Evolutionary conservation across 2,888 invertebrate genomes (phyloP).

Genomic region (Perizoma flavofasciatum): DNA sequence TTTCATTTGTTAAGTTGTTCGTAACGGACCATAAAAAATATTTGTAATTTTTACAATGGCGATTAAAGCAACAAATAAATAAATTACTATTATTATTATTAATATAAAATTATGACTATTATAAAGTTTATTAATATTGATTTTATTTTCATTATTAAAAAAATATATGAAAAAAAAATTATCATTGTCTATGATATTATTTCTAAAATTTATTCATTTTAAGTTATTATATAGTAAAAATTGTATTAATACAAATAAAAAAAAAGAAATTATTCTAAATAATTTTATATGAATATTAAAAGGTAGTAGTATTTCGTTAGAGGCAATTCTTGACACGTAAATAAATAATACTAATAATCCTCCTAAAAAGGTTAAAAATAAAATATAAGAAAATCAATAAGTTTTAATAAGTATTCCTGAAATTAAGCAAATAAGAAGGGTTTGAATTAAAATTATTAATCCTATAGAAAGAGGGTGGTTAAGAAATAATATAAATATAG

Average conservation of each 20-base stretch:
- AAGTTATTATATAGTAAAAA: conserved; percentile 51
- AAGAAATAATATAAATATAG: conserved; percentile 58
- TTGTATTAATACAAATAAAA: conserved; percentile 45
- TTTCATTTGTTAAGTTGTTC: conserved; percentile 74
- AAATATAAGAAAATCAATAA: conserved; percentile 85
- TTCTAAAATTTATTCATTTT: conserved; percentile 58
- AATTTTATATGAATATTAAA: conserved; percentile 52
- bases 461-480: conserved; percentile 82
- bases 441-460: conserved; percentile 80
- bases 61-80: conserved; percentile 84
- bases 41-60: conserved; percentile 84
- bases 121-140: conserved; percentile 80
- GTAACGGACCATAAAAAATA: conserved; percentile 80
- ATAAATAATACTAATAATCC: conserved; percentile 86
- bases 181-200: conserved; percentile 55
- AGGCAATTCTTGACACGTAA: conserved; percentile 85
- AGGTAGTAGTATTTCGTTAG: conserved; percentile 82
- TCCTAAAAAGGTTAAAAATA: conserved; percentile 85
- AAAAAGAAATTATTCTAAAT: conserved; percentile 43
- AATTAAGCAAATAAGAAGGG: conserved; percentile 72
- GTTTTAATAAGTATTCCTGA: conserved; percentile 74
- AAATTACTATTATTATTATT: conserved; percentile 82
- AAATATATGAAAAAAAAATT: conserved; percentile 44
- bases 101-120: conserved; percentile 78
- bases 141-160: conserved; percentile 67